Evolutionary conservation across 2,113 vertebrate species (phyloP), one percentile per base, ranked within the genome.

Genomic region (Ictidomys tridecemlineatus): DNA sequence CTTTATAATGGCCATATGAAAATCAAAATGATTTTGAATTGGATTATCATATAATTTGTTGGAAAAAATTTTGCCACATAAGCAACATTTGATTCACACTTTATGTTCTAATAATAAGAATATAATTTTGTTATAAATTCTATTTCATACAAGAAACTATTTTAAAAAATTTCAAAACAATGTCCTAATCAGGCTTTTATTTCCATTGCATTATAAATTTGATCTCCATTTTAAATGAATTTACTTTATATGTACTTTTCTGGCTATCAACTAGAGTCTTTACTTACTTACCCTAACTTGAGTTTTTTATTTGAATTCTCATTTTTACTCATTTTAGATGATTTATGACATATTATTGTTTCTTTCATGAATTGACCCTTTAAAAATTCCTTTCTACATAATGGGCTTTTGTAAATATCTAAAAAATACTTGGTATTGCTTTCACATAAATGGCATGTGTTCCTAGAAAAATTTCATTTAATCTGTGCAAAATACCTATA

Each of bases 1-100:
- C 48, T 89, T 51, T 51, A 45, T 45, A 28, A 88, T 89, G 85
- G 39, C 37, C 53, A 67, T 51, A 48, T 89, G 42, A 70, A 83
- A 84, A 74, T 89, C 73, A 84, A 56, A 93, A 63, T 79, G 32
- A 37, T 63, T 85, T 85, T 78, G 61, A 74, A 32, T 32, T 58
- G 72, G 39, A 4, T 63, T 85, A 0, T 67, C 32, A 72, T 89
- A 48, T 2, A 58, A 22, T 80, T 80, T 85, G 18, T 65, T 91
- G 37, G 58, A 42, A 78, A 87, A 65, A 42, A 13, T 16, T 93
- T 85, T 88, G 78, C 78, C 37, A 14, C 30, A 69, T 48, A 80
- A 85, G 26, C 72, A 91, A 92, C 67, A 58, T 95, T 95, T 78
- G 17, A 69, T 77, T 86, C 34, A 67, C 12, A 72, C 17, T 83